Conservation (phyloP, 2,797 vertebrate species). For the Spondyliosoma cantharus region DNA sequence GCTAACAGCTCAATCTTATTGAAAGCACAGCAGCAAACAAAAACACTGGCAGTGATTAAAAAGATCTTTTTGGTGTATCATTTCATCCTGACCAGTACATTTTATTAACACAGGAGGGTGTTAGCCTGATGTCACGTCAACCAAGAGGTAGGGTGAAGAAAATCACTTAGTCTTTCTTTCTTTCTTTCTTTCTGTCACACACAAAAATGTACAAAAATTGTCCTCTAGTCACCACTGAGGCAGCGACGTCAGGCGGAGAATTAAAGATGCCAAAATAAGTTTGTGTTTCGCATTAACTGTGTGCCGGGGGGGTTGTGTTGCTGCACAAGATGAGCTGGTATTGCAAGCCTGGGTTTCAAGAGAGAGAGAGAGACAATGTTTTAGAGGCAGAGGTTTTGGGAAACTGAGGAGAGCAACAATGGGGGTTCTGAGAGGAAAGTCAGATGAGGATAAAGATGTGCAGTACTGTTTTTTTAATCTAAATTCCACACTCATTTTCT, state of each 20-base stretch:
- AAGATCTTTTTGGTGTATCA: not conserved
- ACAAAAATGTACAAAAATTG: not conserved
- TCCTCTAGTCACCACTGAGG: constrained; percentile 28
- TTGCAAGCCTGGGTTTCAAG: constrained; percentile 34
- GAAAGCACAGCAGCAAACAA: not conserved
- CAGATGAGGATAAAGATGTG: constrained; percentile 4
- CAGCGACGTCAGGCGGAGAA: constrained; percentile 19
- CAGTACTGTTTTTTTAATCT: not conserved
- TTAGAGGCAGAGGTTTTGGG: not conserved
- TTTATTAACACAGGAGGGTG: constrained; percentile 23
- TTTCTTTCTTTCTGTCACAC: not conserved
- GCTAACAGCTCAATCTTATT: not conserved
- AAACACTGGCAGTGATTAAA: not conserved
- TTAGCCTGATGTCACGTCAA: not conserved
- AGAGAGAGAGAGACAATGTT: not conserved
- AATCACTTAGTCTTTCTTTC: not conserved
- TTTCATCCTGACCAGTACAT: not conserved
- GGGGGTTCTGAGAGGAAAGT: constrained; percentile 16
- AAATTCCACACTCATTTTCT: constrained; percentile 11
- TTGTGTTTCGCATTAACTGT: constrained; percentile 38
- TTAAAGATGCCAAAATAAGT: constrained; percentile 46
- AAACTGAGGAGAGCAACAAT: not conserved
- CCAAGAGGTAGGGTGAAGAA: constrained; percentile 29
- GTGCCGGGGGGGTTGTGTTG: constrained; percentile 16
- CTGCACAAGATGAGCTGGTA: constrained; percentile 45